Base-by-base conservation (phyloP, 2,113 vertebrate genomes). In the Ancistrus triradiatus region DNA sequence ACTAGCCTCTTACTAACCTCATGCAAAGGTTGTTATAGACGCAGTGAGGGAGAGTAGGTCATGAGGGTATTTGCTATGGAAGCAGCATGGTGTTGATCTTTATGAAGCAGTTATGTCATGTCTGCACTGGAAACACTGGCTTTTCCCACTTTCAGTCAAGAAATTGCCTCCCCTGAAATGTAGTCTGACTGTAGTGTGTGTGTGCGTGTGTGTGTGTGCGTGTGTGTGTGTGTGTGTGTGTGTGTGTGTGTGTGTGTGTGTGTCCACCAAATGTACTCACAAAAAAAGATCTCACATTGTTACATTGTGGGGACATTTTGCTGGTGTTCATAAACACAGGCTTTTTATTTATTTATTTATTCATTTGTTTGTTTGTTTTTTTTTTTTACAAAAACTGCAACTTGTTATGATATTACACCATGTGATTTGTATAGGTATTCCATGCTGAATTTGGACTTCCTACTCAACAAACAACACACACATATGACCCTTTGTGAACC, bases 161-260 rank as follows among this genome's bases (percentile, higher is more conserved):
- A 42, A 68, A 68, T n/a, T 68, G 68, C 24, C 51, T 68, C 62
- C 66, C 18, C 48, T 51, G 56, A 63, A 72, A 78, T 76, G 74
- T 76, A 68, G 66, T 47, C 58, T 40, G 31, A 37, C 28, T n/a
- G 35, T 48, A 58, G 31, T 48, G 44, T 9, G 10, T 40, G 17
- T 73, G 61, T 55, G n/a, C n/a, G n/a, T n/a, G n/a, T n/a, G n/a
- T n/a, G n/a, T n/a, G n/a, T n/a, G n/a, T n/a, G n/a, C n/a, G n/a
- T n/a, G n/a, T n/a, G n/a, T n/a, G n/a, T n/a, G n/a, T n/a, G n/a
- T n/a, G n/a, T n/a, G n/a, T n/a, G n/a, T n/a, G n/a, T n/a, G n/a
- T n/a, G n/a, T n/a, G n/a, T n/a, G n/a, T n/a, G n/a, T n/a, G n/a
- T n/a, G n/a, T n/a, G n/a, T n/a, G n/a, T n/a, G n/a, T n/a, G n/a